Evolutionary conservation across 2,797 vertebrate species (phyloP).

Genomic region (Schizopygopsis pylzovi): DNA sequence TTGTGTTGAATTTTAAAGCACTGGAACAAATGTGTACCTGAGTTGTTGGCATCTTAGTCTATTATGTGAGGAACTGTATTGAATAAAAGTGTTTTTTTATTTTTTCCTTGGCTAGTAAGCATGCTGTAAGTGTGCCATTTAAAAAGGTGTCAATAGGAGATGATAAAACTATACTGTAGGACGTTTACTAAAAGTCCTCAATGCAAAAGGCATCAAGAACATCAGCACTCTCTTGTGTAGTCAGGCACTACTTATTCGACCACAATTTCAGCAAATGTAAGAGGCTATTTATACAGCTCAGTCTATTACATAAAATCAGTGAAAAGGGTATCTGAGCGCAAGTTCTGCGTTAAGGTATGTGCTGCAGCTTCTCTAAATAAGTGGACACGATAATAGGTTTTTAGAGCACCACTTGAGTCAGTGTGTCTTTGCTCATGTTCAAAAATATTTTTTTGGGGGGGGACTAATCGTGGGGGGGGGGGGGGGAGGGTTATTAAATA

Average conservation of each 20-base stretch:
- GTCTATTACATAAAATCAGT: constrained; percentile 35
- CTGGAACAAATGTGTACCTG: constrained; percentile 46
- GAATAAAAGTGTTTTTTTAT: neutral
- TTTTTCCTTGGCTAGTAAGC: neutral
- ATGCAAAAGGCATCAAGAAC: constrained; percentile 13
- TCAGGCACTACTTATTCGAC: constrained; percentile 12
- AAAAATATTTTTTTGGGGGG: no score
- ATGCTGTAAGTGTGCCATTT: neutral
- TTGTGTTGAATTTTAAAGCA: constrained; percentile 57
- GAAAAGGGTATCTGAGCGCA: constrained; percentile 11
- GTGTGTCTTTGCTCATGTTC: neutral
- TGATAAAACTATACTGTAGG: constrained; percentile 12
- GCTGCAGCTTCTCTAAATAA: constrained; percentile 31
- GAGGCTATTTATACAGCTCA: constrained; percentile 43
- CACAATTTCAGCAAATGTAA: constrained; percentile 34
- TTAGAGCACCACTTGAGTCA: constrained; percentile 4
- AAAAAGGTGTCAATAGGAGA: neutral
- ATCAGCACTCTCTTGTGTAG: constrained; percentile 35
- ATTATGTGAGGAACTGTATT: constrained; percentile 40
- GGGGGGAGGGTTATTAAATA: no score
- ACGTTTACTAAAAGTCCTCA: constrained; percentile 1
- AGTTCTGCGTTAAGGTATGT: constrained; percentile 8
- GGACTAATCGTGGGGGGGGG: no score
- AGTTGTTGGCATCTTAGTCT: constrained; percentile 53
- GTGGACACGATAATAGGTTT: constrained; percentile 15